phyloP scores from a whole-genome alignment of 2,113 vertebrate genomes.

The Dicrurus megarhynchus region DNA sequence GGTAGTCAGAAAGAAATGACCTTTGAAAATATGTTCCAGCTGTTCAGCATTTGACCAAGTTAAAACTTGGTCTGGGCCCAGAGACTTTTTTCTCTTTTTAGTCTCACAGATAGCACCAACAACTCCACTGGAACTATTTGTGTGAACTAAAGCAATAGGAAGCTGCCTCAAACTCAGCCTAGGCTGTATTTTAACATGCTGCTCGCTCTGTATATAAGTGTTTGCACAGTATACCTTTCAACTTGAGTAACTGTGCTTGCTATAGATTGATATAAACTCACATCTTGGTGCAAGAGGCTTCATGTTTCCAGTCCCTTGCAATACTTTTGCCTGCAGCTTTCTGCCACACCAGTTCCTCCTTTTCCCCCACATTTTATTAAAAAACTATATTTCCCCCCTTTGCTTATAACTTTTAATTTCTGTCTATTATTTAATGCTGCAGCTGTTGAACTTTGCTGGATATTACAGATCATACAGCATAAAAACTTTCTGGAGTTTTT shows the following conservation, averaged over 20 bases:
- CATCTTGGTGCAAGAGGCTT: neutral
- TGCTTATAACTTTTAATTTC: slow-evolving; percentile 32
- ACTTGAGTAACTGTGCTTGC: neutral
- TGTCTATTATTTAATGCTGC: slow-evolving; percentile 24
- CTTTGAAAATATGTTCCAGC: neutral
- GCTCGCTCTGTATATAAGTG: neutral
- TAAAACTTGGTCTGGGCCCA: neutral
- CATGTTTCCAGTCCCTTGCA: neutral
- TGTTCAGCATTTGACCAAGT: neutral
- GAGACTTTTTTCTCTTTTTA: neutral
- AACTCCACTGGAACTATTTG: neutral
- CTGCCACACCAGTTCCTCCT: neutral
- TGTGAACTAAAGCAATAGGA: neutral
- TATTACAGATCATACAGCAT: slow-evolving; percentile 31
- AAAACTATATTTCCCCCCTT: neutral
- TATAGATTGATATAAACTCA: neutral
- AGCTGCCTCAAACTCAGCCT: neutral
- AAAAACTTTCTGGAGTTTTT: slow-evolving; percentile 57
- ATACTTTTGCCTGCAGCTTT: neutral
- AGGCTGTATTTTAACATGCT: neutral
- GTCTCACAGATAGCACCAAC: neutral
- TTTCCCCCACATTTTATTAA: neutral
- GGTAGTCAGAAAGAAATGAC: neutral
- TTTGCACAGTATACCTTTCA: neutral
- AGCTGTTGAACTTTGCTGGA: neutral